phyloP scores from a whole-genome alignment of 1,140 invertebrate species.

The Plodia interpunctella region DNA sequence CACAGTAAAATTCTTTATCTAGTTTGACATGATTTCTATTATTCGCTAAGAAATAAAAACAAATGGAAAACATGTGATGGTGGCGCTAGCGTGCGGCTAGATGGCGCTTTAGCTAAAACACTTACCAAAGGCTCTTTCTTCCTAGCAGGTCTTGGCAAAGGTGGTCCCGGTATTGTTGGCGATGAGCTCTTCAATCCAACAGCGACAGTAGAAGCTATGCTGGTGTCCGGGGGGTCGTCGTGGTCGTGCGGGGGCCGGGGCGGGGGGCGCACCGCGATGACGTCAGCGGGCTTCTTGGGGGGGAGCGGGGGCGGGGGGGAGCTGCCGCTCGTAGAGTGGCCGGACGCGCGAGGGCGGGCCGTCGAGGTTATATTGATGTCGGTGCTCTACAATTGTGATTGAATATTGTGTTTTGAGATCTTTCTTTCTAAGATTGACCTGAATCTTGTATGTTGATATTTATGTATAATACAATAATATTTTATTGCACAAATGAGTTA shows the following conservation, averaged over 20 bases:
- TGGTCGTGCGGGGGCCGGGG: slow-evolving; percentile 77
- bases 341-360: slow-evolving; percentile 23
- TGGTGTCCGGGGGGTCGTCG: slow-evolving; percentile 57
- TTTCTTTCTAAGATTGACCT: too few species aligned
- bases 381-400: slow-evolving; percentile 34
- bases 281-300: slow-evolving; percentile 83
- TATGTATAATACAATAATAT: too few species aligned
- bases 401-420: too few species aligned
- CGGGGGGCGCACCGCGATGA: slow-evolving; percentile 41
- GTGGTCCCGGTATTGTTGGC: slow-evolving; percentile 73
- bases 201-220: too few species aligned
- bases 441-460: too few species aligned
- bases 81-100: too few species aligned
- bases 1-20: too few species aligned
- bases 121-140: slow-evolving; percentile 75
- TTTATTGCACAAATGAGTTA: too few species aligned
- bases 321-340: slow-evolving; percentile 36
- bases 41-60: too few species aligned
- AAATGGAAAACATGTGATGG: too few species aligned
- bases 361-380: slow-evolving; percentile 48
- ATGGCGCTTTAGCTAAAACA: not conserved
- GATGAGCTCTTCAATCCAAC: too few species aligned
- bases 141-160: slow-evolving; percentile 80
- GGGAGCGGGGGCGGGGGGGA: slow-evolving; percentile 88
- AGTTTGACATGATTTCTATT: too few species aligned